Evolutionary conservation across 1,140 invertebrate genomes (phyloP).

Genomic region (Ladona fulva): DNA sequence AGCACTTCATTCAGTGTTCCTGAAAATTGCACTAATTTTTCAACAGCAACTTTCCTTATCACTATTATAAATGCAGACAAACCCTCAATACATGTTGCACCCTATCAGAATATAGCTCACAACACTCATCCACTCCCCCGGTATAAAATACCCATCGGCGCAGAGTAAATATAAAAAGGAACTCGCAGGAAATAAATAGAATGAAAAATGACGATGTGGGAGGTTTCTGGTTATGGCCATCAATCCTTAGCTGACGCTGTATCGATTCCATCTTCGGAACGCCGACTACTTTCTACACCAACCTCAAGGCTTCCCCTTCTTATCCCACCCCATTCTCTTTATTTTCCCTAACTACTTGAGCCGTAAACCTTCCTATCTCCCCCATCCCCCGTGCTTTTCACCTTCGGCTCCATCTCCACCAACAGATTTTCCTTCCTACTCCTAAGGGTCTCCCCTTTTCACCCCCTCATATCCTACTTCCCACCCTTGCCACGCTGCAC

Average conservation of each 20-base stretch:
- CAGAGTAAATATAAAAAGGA: background rate
- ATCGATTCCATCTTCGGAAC: background rate
- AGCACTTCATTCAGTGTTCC: too few relatives aligned
- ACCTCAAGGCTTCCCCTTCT: too few relatives aligned
- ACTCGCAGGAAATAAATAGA: background rate
- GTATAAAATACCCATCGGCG: too few relatives aligned
- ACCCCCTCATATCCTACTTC: background rate
- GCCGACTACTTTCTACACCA: background rate
- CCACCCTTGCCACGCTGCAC: background rate
- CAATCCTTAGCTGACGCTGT: background rate
- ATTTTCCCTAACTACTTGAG: background rate
- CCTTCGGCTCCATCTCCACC: background rate
- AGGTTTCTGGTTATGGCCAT: background rate
- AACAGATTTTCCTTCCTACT: background rate
- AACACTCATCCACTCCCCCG: too few relatives aligned
- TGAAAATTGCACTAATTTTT: too few relatives aligned
- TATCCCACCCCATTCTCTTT: too few relatives aligned
- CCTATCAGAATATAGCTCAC: too few relatives aligned
- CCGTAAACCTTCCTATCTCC: background rate
- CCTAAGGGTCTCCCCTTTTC: too few relatives aligned
- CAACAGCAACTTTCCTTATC: too few relatives aligned
- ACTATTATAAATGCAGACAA: too few relatives aligned
- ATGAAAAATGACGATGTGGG: background rate
- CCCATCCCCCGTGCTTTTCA: background rate
- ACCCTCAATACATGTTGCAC: too few relatives aligned